phyloP scores from a whole-genome alignment of 2,888 invertebrate genomes.

The Miltochrista miniata region DNA sequence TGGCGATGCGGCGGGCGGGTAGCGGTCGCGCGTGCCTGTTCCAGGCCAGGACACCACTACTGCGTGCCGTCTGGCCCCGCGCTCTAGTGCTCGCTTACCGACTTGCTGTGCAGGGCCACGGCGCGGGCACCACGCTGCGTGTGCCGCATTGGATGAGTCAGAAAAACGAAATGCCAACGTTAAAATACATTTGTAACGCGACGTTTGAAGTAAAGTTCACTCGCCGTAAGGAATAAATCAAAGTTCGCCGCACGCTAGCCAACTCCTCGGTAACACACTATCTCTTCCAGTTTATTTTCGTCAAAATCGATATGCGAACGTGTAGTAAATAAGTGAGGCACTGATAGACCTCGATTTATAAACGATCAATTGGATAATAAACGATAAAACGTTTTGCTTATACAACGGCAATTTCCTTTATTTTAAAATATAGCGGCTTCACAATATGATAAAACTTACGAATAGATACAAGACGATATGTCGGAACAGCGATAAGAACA shows the following conservation, averaged over 20 bases:
- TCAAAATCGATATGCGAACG: conserved; percentile 72
- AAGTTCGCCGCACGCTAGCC: conserved; percentile 69
- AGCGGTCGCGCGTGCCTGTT: conserved; percentile 56
- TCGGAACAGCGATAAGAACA: conserved; percentile 81
- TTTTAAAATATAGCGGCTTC: conserved; percentile 83
- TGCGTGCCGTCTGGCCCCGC: conserved; percentile 12
- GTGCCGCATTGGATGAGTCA: conserved; percentile 79
- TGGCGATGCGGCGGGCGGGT: conserved; percentile 56
- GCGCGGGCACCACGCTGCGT: conserved; percentile 70
- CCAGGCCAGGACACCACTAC: conserved; percentile 15
- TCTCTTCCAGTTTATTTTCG: conserved; percentile 80
- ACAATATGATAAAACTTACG: conserved; percentile 77
- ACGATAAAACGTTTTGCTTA: conserved; percentile 80
- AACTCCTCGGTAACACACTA: conserved; percentile 76
- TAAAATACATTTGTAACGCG: conserved; percentile 54
- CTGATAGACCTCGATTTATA: conserved; percentile 67
- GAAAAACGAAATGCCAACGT: conserved; percentile 67
- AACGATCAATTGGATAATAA: conserved; percentile 75
- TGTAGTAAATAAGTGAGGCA: conserved; percentile 65
- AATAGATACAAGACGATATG: conserved; percentile 81
- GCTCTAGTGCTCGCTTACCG: conserved; percentile 56
- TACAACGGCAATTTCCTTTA: conserved; percentile 82
- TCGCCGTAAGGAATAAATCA: conserved; percentile 39
- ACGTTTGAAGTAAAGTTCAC: conserved; percentile 35
- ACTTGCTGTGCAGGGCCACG: conserved; percentile 59